Conservation (phyloP, 2,797 vertebrate species). For the Danio jaintianensis region DNA sequence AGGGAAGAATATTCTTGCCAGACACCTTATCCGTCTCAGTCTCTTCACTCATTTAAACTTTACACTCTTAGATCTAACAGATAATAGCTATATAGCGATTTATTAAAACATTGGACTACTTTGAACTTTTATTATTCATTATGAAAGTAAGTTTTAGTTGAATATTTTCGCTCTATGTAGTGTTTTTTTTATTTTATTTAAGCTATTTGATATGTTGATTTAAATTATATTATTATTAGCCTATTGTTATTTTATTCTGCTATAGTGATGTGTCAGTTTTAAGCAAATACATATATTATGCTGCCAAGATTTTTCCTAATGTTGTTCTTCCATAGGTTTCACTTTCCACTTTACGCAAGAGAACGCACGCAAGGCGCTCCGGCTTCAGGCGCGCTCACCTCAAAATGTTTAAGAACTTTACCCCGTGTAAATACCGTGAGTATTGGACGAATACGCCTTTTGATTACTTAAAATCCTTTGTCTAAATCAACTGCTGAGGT, state of each 20-base stretch:
- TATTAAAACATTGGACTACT: neutral
- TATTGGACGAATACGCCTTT: neutral
- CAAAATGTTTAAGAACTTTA: conserved; percentile 11
- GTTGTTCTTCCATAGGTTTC: conserved; percentile 33
- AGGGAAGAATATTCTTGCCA: conserved; percentile 60
- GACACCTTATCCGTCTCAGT: conserved; percentile 47
- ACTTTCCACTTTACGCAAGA: conserved; percentile 10
- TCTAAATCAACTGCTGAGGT: neutral
- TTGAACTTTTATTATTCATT: neutral
- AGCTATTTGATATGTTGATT: too few relatives aligned
- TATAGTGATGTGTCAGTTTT: neutral
- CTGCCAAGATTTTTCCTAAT: neutral
- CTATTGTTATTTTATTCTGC: neutral
- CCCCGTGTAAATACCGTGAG: conserved; percentile 40
- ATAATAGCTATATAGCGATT: neutral
- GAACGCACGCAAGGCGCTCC: neutral
- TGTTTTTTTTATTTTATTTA: too few relatives aligned
- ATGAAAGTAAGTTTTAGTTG: conserved; percentile 20
- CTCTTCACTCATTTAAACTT: neutral
- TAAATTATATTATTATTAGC: neutral
- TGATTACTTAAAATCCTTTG: neutral
- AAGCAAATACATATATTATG: neutral
- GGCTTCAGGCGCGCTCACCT: neutral
- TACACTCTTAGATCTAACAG: neutral
- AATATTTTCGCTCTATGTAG: neutral